Evolutionary conservation across 30 jellyfish, hydroid and myxozoan species (phyloP).

Genomic region (Aurelia coerulea): DNA sequence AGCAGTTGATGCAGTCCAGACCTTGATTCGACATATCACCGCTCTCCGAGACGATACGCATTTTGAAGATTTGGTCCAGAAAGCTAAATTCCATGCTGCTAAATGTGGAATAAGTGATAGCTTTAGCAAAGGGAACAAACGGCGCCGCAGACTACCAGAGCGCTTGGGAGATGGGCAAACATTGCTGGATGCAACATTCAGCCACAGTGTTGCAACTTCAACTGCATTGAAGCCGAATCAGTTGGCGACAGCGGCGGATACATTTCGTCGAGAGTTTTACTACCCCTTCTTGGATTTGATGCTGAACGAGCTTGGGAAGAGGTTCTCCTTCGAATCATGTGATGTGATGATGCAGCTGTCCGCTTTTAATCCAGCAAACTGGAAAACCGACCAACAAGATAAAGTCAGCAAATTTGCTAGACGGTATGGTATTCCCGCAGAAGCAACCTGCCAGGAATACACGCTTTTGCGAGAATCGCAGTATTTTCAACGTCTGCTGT

Average conservation of each 20-base stretch:
- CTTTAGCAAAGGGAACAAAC: conserved; percentile 23
- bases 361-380: background rate
- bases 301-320: too few relatives aligned
- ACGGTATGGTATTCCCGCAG: too few relatives aligned
- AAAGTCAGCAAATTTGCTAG: background rate
- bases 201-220: conserved; percentile 38
- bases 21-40: conserved; percentile 27
- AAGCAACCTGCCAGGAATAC: too few relatives aligned
- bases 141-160: conserved; percentile 44
- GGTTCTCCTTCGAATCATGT: too few relatives aligned
- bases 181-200: conserved; percentile 12
- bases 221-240: conserved; percentile 5
- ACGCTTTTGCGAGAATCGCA: too few relatives aligned
- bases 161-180: conserved; percentile 39
- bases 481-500: too few relatives aligned
- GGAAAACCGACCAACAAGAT: background rate
- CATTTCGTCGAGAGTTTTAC: conserved; percentile 9
- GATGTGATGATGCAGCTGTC: too few relatives aligned
- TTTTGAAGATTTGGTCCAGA: background rate
- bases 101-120: conserved; percentile 12
- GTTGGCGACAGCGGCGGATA: conserved; percentile 28
- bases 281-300: too few relatives aligned
- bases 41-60: conserved; percentile 15
- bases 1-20: conserved; percentile 1
- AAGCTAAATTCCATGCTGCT: conserved; percentile 33